Conservation (phyloP, 1,140 invertebrate species). For the Ceratosolen solmsi region DNA sequence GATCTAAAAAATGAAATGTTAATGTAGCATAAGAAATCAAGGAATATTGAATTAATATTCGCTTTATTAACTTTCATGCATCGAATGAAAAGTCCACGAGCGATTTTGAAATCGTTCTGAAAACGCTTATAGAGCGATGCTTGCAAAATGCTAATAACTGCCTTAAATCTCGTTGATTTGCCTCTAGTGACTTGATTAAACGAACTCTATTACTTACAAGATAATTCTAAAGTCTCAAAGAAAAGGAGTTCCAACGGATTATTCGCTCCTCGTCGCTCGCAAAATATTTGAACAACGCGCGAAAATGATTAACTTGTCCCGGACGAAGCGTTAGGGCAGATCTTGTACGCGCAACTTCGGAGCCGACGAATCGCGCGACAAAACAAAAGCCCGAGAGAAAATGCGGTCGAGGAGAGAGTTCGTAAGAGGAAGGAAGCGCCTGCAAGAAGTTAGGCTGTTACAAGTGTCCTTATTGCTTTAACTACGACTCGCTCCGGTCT, state of each 20-base stretch:
- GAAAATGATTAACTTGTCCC: constrained; percentile 44
- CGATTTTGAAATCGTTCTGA: not conserved
- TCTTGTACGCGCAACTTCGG: not conserved
- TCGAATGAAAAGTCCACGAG: not conserved
- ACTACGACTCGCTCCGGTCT: not conserved
- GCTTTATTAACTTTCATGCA: too few relatives aligned
- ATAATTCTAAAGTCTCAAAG: constrained; percentile 22
- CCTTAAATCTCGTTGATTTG: constrained; percentile 9
- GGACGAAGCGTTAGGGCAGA: not conserved
- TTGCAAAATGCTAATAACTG: not conserved
- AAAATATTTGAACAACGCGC: constrained; percentile 43
- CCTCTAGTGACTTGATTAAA: constrained; percentile 14
- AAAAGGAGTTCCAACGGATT: constrained; percentile 15
- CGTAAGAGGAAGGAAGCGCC: constrained; percentile 1
- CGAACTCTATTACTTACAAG: constrained; percentile 35
- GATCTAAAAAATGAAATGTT: too few relatives aligned
- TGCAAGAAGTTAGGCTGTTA: constrained; percentile 21
- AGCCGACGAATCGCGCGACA: not conserved
- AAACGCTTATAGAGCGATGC: not conserved
- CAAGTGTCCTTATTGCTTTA: constrained; percentile 41
- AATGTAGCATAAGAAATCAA: too few relatives aligned
- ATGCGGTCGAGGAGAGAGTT: not conserved
- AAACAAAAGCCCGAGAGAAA: constrained; percentile 24
- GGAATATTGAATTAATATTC: too few relatives aligned
- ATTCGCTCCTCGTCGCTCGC: not conserved